Evolutionary conservation across 2,888 invertebrate genomes (phyloP), one percentile per base, ranked within the genome.

Genomic region (Hydropsyche betteni): DNA sequence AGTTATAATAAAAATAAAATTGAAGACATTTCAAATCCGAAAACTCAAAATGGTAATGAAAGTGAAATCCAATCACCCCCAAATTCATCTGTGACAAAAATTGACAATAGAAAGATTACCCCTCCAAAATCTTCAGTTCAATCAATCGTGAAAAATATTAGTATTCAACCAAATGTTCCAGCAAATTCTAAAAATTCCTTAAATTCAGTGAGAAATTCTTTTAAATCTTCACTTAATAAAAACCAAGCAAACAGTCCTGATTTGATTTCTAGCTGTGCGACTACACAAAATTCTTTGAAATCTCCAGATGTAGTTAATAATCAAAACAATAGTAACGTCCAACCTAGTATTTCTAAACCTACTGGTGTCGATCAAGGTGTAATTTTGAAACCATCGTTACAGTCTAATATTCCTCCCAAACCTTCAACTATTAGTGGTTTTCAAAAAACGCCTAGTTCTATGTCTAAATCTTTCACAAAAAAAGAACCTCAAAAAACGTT

Each of bases 201-300:
- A 8, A n/a, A 12, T 51, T 12, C 86, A 4, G 86, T 87, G 0
- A 88, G 87, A 82, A 83, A 82, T 75, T 71, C 80, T 0, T 80
- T 81, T 2, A 87, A 86, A 82, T 84, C 83, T 55, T 68, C 80
- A 1, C 84, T 36, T 4, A 14, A 10, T 58, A 34, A 36, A 55
- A 84, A 4, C 86, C 85, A 81, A 85, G 83, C 81, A 77, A 92
- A 92, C 81, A 92, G 92, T 82, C 93, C 93, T 0, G 93, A 93
- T 82, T 83, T 93, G 44, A 92, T 93, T 4, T 91, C 92, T 0
- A 92, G 92, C 81, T 93, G 93, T 82, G 90, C 90, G 0, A 84
- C 84, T 0, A 81, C 87, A 38, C 82, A 83, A 12, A 86, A 87
- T 72, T 86, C 85, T 24, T 84, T 86, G 0, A 91, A 91, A 83